Evolutionary conservation across 2,113 vertebrate genomes (phyloP).

Genomic region (Gadus chalcogrammus): DNA sequence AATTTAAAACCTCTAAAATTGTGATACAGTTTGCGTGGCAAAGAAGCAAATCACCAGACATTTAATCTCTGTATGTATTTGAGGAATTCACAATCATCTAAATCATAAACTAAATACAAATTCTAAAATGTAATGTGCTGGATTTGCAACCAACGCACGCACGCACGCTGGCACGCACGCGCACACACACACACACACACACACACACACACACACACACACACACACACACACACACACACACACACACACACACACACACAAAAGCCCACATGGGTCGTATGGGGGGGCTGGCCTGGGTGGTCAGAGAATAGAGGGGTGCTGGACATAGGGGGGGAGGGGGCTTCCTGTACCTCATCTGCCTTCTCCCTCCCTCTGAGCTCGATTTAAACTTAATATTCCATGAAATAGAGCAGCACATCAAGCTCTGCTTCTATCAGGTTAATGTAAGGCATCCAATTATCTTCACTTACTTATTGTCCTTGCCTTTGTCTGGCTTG

Average conservation of each 20-base stretch:
- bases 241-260: not conserved
- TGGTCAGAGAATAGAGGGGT: constrained; percentile 9
- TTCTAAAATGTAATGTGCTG: too few relatives aligned
- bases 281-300: too few relatives aligned
- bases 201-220: not conserved
- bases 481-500: constrained; percentile 35
- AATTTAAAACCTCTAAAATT: too few relatives aligned
- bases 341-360: constrained; percentile 48
- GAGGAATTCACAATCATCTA: too few relatives aligned
- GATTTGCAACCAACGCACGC: not conserved
- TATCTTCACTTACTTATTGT: constrained; percentile 68
- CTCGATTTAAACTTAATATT: constrained; percentile 98
- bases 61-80: constrained; percentile 46
- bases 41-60: constrained; percentile 48
- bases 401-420: constrained; percentile 92
- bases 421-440: constrained; percentile 92
- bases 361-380: constrained; percentile 71
- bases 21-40: constrained; percentile 9
- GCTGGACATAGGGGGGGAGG: not conserved
- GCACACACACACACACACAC: not conserved
- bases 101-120: too few relatives aligned
- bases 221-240: not conserved
- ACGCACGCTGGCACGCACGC: too few relatives aligned
- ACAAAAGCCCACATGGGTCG: constrained; percentile 1
- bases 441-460: constrained; percentile 98